These are phyloP conservation scores for Cololabis saira DNA, from an alignment of 2,113 vertebrate genomes.

Conservation along the genomic window DNA sequence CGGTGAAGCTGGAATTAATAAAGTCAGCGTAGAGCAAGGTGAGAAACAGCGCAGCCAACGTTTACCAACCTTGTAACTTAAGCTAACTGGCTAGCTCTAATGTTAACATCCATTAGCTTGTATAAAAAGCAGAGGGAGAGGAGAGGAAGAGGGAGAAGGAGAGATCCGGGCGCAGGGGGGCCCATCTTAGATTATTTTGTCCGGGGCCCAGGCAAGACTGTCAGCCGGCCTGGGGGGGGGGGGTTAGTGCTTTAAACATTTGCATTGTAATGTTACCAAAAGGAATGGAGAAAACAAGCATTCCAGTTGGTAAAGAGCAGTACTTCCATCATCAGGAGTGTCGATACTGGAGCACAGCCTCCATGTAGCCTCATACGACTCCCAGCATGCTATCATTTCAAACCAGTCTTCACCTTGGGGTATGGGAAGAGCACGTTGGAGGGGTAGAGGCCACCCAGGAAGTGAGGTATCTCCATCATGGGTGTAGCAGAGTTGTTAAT, in stretches of 20 bases:
- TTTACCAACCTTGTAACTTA: too few relatives aligned
- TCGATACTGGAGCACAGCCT: background rate
- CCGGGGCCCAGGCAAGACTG: too few relatives aligned
- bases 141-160: too few relatives aligned
- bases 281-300: background rate
- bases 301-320: background rate
- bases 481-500: constrained; percentile 87
- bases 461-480: constrained; percentile 85
- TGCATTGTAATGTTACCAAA: background rate
- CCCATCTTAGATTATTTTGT: too few relatives aligned
- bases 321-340: background rate
- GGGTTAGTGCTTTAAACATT: background rate
- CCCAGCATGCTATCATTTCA: background rate
- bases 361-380: background rate
- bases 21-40: too few relatives aligned
- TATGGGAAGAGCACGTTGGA: constrained; percentile 81
- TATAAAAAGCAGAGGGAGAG: too few relatives aligned
- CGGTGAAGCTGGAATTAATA: too few relatives aligned
- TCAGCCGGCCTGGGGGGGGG: too few relatives aligned
- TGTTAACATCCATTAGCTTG: too few relatives aligned
- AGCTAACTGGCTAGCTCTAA: too few relatives aligned
- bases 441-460: constrained; percentile 83
- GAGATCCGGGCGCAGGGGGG: too few relatives aligned
- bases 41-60: too few relatives aligned
- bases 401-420: constrained; percentile 79